These are phyloP conservation scores for Ichneumoninae sp. DNA, from an alignment of 2,888 invertebrate species.

Conservation along the genomic window DNA sequence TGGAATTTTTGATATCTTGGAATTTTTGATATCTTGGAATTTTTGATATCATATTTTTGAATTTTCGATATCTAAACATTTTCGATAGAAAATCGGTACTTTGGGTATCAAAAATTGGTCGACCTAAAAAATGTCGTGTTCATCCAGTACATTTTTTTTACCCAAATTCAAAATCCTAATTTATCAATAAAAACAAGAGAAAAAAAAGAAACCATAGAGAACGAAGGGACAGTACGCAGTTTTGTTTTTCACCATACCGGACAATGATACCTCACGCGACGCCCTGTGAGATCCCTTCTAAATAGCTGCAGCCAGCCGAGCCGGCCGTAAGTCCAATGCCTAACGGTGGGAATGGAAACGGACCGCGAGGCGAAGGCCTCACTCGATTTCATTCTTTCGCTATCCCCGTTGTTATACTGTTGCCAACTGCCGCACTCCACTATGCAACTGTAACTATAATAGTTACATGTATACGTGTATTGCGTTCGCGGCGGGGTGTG, in stretches of 20 bases:
- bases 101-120: too few relatives aligned
- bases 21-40: too few relatives aligned
- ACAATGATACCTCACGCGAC: slow-evolving; percentile 19
- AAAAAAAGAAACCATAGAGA: neutral
- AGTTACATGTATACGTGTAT: slow-evolving; percentile 35
- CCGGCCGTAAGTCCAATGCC: slow-evolving; percentile 44
- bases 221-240: neutral
- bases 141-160: neutral
- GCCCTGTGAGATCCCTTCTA: slow-evolving; percentile 43
- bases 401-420: slow-evolving; percentile 35
- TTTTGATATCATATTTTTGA: too few relatives aligned
- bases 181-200: neutral
- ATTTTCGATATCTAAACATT: too few relatives aligned
- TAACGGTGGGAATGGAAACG: slow-evolving; percentile 65
- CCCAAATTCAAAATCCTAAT: neutral
- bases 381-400: slow-evolving; percentile 41
- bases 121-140: neutral
- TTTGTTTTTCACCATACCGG: slow-evolving; percentile 1
- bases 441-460: slow-evolving; percentile 31
- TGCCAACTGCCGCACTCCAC: slow-evolving; percentile 40
- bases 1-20: too few relatives aligned
- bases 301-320: slow-evolving; percentile 36
- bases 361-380: slow-evolving; percentile 58
- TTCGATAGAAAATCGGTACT: too few relatives aligned
- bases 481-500: slow-evolving; percentile 69